Evolutionary conservation across 23 tunicate species (phyloP).

Genomic region (Ascidia mentula): DNA sequence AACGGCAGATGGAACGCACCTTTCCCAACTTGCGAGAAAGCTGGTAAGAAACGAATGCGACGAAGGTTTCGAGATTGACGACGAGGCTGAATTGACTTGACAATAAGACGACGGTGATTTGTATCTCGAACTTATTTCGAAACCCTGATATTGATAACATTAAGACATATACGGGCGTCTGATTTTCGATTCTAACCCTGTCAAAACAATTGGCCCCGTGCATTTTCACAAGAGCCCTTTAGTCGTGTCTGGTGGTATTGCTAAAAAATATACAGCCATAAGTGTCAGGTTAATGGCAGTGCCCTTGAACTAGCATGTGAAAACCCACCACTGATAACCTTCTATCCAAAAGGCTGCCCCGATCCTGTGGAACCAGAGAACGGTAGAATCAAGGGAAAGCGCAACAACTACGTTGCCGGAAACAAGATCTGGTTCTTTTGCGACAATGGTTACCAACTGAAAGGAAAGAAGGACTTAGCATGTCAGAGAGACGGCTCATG

Average conservation of each 20-base stretch:
- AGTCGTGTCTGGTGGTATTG: too few species aligned
- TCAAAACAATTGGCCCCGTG: too few species aligned
- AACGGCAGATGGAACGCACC: neutral
- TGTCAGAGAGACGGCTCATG: neutral
- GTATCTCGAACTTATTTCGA: neutral
- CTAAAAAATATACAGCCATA: too few species aligned
- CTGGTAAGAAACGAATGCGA: conserved; percentile 20
- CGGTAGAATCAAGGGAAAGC: conserved; percentile 15
- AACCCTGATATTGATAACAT: too few species aligned
- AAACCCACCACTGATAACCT: too few species aligned
- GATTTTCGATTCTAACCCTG: too few species aligned
- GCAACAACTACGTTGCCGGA: conserved; percentile 21
- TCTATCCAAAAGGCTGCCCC: neutral
- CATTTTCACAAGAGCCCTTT: too few species aligned
- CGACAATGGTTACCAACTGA: conserved; percentile 8
- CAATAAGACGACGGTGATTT: conserved; percentile 14
- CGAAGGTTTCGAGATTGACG: conserved; percentile 17
- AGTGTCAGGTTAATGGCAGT: too few species aligned
- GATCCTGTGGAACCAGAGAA: neutral
- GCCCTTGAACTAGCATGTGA: too few species aligned
- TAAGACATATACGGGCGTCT: too few species aligned
- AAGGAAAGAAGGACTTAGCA: neutral
- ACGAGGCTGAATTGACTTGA: neutral
- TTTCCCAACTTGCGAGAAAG: conserved; percentile 3
- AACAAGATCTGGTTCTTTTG: conserved; percentile 16